Evolutionary conservation across 2,888 invertebrate species (phyloP), one percentile per base, ranked within the genome.

Genomic region (Apamea monoglypha): DNA sequence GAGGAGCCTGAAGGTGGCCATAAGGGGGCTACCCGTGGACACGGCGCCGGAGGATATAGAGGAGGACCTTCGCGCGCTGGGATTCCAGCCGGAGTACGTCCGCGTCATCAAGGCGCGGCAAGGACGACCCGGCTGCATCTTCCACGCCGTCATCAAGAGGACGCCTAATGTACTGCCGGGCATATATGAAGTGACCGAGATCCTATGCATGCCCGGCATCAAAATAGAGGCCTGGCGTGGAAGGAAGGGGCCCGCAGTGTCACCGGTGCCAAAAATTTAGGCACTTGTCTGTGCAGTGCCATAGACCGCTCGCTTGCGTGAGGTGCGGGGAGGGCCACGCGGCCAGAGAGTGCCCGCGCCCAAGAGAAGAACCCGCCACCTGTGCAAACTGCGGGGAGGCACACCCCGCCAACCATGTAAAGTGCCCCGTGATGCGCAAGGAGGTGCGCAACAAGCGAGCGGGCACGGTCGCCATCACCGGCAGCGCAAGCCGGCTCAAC

Each of bases 21-120:
- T 76, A 4, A 36, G 87, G 14, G 85, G 88, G 2, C 85, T 89
- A 0, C 89, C 88, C 0, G 79, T 47, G 0, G 86, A 87, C 63
- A 88, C 89, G 0, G 36, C 36, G 3, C 73, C 80, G 1, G 75
- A 53, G 0, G 82, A 71, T 0, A 78, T 85, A 0, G 25, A 40
- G 29, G 76, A 63, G 14, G 87, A 79, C 1, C 70, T 75, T 1
- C 56, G 53, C 18, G 59, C 32, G 32, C 25, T 72, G 12, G 76
- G 76, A 1, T 69, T 59, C 18, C 14, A 76, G 61, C 76, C 76
- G 50, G 70, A 76, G 14, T 70, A 76, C n/a, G 40, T 71, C 50
- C 70, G 76, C 50, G 63, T 6, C 18, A 71, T 77, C 1, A 50
- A 47, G 5, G 76, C 76, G 21, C 1, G 76, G 2, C 29, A 71